phyloP scores from a whole-genome alignment of 2,797 vertebrate genomes.

The Siniperca undulata region DNA sequence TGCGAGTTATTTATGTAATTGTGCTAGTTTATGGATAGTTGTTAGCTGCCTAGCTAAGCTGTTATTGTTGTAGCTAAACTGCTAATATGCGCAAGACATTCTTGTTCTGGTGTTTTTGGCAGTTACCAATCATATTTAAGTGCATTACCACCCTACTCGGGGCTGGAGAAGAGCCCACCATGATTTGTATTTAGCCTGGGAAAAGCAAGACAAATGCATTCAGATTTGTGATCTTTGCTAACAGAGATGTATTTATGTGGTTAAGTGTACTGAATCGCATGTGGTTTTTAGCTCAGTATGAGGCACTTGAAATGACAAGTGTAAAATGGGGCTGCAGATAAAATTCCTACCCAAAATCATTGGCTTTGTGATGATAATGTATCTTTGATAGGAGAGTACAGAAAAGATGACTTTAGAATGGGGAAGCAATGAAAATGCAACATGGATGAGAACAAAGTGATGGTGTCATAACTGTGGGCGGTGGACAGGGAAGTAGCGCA shows the following conservation, averaged over 20 bases:
- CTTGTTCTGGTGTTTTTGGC: neutral
- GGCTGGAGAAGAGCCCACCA: neutral
- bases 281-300: neutral
- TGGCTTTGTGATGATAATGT: neutral
- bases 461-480: slow-evolving; percentile 11
- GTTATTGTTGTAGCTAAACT: neutral
- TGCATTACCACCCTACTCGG: neutral
- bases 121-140: neutral
- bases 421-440: neutral
- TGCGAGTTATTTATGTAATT: neutral
- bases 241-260: neutral
- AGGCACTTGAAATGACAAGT: neutral
- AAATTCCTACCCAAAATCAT: neutral
- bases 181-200: neutral
- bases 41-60: neutral
- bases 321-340: too few species aligned
- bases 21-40: neutral
- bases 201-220: neutral
- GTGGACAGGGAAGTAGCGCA: neutral
- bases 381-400: neutral
- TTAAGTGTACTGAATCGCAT: neutral
- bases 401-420: neutral
- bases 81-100: neutral
- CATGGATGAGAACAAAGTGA: slow-evolving; percentile 1
- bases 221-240: neutral